Evolutionary conservation across 2,113 vertebrate species (phyloP), one percentile per base, ranked within the genome.

Genomic region (Shinisaurus crocodilurus): DNA sequence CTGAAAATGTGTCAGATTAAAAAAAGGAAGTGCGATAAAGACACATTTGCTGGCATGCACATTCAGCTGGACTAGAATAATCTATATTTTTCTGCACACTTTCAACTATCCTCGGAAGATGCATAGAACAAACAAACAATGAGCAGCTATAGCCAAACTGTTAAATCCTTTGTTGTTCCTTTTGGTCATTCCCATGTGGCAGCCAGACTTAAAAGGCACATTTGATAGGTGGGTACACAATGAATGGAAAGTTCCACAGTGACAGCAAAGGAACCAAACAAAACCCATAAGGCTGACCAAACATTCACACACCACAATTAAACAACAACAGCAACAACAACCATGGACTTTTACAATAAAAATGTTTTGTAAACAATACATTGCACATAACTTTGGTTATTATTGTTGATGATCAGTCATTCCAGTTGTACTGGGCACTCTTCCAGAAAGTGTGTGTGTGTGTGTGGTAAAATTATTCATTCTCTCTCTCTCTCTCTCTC

Each of bases 211-310:
- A 40, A 86, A 65, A 40, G 88, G 29, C 8, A 40, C 74, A 32
- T 85, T 29, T 45, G 75, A 74, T 84, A 92, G 74, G 6, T 5
- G 12, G 72, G 20, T 75, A 70, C 27, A 34, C 57, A 88, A 63
- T 25, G 87, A 79, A 1, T 86, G 3, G 0, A 13, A n/a, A 34
- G 40, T 1, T 69, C 15, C 82, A 69, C 63, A 5, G 76, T 48
- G 81, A 85, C 92, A 88, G 20, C 34, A 88, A 92, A 57, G 0
- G 57, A 86, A 77, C 90, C 67, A 87, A 50, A 29, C 29, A 34
- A 74, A n/a, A 80, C 45, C 45, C 29, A 40, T 8, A 76, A 76
- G 37, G 74, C 74, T 43, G 40, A 43, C 74, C 37, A 76, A 76
- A 43, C 6, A 23, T 9, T 8, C 74, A 43, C 18, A 25, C 74